Conservation (phyloP, 2,888 invertebrate genomes). For the Ophioninae sp. region DNA sequence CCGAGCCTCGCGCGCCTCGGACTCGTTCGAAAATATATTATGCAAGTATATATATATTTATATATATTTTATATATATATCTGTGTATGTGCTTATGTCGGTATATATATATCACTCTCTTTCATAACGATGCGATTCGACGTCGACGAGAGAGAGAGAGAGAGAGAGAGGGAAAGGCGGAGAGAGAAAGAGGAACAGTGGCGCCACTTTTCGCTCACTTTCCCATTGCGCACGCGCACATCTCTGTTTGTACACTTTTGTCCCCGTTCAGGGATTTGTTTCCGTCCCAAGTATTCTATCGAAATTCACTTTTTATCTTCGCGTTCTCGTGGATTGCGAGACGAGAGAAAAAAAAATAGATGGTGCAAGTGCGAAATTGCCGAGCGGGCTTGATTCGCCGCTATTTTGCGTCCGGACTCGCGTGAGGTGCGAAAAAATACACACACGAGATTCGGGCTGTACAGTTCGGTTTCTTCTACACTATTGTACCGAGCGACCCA, state of each 20-base stretch:
- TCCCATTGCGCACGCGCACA: constrained; percentile 13
- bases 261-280: background rate
- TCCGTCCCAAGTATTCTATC: constrained; percentile 2
- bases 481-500: background rate
- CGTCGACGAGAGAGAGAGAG: constrained; percentile 20
- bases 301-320: background rate
- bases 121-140: constrained; percentile 42
- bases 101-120: constrained; percentile 39
- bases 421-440: background rate
- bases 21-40: constrained; percentile 65
- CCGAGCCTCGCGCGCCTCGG: constrained; percentile 46
- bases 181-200: background rate
- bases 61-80: constrained; percentile 48
- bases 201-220: constrained; percentile 14
- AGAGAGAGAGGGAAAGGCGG: background rate
- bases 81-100: constrained; percentile 33
- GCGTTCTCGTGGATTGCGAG: background rate
- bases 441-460: background rate
- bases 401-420: background rate
- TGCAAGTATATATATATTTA: constrained; percentile 54
- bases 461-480: background rate
- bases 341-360: background rate
- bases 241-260: background rate
- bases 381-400: background rate
- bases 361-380: background rate